Conservation (phyloP, 2,113 vertebrate species). For the Podocnemis expansa region DNA sequence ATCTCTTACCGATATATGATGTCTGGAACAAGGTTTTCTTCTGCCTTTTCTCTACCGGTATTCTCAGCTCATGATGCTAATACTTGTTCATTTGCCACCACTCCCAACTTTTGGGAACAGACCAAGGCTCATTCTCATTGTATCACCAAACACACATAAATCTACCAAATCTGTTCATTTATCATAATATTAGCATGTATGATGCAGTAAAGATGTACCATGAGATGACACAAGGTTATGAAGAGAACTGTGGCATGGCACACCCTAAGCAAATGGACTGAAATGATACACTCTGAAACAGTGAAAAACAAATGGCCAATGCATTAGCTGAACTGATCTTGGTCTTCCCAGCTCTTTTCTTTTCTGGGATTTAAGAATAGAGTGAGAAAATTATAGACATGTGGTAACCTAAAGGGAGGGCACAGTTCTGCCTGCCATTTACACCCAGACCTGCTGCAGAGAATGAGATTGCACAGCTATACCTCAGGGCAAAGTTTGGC, state of each 20-base stretch:
- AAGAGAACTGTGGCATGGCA: neutral
- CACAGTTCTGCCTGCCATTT: neutral
- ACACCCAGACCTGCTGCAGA: neutral
- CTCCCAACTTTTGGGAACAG: neutral
- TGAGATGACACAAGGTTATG: rapidly evolving
- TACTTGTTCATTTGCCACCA: neutral
- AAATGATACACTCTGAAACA: rapidly evolving
- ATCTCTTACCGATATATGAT: rapidly evolving
- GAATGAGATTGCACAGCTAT: neutral
- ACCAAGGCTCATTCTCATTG: rapidly evolving
- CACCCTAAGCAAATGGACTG: neutral
- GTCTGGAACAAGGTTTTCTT: rapidly evolving
- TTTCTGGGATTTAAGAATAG: neutral
- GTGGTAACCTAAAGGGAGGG: neutral
- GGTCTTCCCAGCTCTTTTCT: neutral
- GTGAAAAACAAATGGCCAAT: neutral
- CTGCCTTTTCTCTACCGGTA: rapidly evolving
- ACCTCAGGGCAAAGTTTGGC: neutral
- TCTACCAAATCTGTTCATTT: neutral
- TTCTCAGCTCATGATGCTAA: rapidly evolving
- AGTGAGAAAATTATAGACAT: neutral
- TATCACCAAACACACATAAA: neutral
- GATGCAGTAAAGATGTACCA: neutral
- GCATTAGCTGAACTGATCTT: neutral
- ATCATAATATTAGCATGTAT: rapidly evolving